phyloP scores from a whole-genome alignment of 1,140 invertebrate species.

The Drosophila prosaltans region DNA sequence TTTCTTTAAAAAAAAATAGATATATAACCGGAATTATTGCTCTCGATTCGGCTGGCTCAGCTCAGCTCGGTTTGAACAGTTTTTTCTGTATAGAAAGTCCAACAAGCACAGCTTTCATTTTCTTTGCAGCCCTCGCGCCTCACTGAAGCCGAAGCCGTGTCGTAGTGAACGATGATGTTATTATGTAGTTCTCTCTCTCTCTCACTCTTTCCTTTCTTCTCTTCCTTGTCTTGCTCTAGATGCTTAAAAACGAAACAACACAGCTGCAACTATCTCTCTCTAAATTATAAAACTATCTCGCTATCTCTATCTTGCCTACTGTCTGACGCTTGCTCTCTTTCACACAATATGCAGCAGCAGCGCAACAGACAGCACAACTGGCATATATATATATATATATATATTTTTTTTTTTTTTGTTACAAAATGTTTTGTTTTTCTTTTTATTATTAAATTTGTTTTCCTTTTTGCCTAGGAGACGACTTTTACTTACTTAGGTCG shows the following conservation, averaged over 20 bases:
- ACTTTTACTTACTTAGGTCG: conserved; percentile 21
- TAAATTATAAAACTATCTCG: not conserved
- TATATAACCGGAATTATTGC: not conserved
- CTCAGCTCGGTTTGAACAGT: too few species aligned
- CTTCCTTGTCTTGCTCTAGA: not conserved
- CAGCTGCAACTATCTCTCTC: conserved; percentile 21
- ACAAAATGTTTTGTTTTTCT: conserved; percentile 10
- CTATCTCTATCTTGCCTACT: conserved; percentile 6
- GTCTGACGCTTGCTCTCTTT: conserved; percentile 14
- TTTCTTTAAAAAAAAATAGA: not conserved
- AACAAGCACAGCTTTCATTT: too few species aligned
- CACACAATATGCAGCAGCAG: conserved; percentile 3
- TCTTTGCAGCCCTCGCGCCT: too few species aligned
- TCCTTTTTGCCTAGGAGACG: conserved; percentile 31
- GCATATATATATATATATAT: not conserved
- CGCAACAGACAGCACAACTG: conserved; percentile 14
- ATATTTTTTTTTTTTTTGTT: conserved; percentile 15
- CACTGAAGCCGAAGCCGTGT: too few species aligned
- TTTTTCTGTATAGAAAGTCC: too few species aligned
- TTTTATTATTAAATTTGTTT: conserved; percentile 19
- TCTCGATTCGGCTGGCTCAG: not conserved
- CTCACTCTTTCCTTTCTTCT: not conserved
- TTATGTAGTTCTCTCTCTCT: conserved; percentile 7
- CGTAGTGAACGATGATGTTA: not conserved
- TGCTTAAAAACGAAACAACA: conserved; percentile 46